Conservation (phyloP, 2,113 vertebrate genomes). For the Narcine bancroftii region DNA sequence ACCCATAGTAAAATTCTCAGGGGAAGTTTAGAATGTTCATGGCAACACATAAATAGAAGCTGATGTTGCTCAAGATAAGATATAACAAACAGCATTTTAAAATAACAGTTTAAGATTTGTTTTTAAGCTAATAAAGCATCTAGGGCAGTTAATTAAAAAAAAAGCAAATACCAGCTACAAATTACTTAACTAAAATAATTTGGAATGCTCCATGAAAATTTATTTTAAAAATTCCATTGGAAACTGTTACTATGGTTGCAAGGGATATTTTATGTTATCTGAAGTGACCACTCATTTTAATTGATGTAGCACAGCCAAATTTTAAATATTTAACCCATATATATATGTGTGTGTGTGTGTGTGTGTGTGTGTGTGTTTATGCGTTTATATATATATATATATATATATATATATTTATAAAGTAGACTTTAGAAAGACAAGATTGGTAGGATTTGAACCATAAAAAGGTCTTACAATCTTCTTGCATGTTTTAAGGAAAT, state of each 20-base stretch:
- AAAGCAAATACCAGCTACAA: not conserved
- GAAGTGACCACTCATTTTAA: not conserved
- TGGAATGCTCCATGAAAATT: not conserved
- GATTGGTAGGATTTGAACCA: not conserved
- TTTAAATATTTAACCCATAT: not conserved
- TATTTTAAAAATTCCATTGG: not conserved
- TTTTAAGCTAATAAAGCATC: not conserved
- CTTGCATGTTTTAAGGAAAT: not conserved
- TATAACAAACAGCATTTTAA: too few species aligned
- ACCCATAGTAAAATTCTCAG: too few species aligned
- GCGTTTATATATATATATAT: too few species aligned
- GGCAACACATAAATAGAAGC: too few species aligned
- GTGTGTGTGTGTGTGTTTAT: too few species aligned
- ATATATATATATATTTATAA: too few species aligned
- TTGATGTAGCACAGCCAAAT: not conserved
- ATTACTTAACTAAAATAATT: not conserved
- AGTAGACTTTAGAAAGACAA: not conserved
- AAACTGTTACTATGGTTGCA: not conserved
- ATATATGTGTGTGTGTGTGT: too few species aligned
- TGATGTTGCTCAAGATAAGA: too few species aligned
- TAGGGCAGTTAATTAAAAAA: not conserved
- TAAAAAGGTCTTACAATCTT: not conserved
- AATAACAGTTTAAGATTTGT: too few species aligned
- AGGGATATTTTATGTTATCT: not conserved
- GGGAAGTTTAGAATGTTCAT: too few species aligned